Conservation (phyloP, 1,140 invertebrate genomes). For the Venturia canescens region DNA sequence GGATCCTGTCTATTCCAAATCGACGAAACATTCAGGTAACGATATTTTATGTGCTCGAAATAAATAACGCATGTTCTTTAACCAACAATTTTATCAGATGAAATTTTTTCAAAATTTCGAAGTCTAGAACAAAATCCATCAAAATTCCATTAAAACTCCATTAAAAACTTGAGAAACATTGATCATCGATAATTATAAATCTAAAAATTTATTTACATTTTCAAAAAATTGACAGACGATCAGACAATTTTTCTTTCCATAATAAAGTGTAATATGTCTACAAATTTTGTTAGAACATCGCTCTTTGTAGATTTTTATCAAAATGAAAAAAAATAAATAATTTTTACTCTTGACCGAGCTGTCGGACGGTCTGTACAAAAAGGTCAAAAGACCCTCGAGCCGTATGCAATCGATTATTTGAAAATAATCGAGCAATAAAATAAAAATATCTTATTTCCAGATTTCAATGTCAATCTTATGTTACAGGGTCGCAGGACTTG, state of each 20-base stretch:
- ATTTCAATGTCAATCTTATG: conserved; percentile 3
- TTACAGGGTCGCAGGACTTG: conserved; percentile 81
- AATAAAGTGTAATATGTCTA: too few relatives aligned
- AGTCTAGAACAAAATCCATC: conserved; percentile 8
- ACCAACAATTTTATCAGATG: background rate
- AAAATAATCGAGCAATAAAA: too few relatives aligned
- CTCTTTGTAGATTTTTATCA: too few relatives aligned
- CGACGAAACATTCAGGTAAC: conserved; percentile 90
- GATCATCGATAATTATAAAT: background rate
- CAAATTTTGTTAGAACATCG: too few relatives aligned
- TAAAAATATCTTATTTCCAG: too few relatives aligned
- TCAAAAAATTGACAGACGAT: too few relatives aligned
- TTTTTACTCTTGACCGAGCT: too few relatives aligned
- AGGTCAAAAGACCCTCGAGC: too few relatives aligned
- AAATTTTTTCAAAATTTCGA: background rate
- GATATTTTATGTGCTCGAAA: background rate
- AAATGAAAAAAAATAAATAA: too few relatives aligned
- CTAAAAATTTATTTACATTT: background rate
- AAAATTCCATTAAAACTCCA: background rate
- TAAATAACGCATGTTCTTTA: background rate
- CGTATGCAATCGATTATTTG: too few relatives aligned
- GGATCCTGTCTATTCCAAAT: conserved; percentile 93
- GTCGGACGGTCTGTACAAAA: too few relatives aligned
- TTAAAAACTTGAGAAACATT: background rate
- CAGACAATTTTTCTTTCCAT: too few relatives aligned